Base-by-base conservation (phyloP, 2,113 vertebrate species). In the Phyllopteryx taeniolatus region DNA sequence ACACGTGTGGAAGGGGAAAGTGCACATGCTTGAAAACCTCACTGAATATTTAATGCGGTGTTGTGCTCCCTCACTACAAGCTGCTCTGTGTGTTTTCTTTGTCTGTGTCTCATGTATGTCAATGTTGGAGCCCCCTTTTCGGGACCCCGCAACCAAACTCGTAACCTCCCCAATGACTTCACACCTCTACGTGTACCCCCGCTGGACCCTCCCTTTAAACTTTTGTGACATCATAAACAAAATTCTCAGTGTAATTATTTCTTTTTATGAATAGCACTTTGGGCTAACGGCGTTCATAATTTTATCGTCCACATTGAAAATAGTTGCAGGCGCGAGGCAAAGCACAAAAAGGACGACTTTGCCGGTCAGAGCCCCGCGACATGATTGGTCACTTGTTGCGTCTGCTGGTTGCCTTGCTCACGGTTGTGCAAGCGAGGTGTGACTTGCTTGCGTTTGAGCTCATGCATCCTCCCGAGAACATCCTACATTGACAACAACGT, bases 1-100 rank as follows among this genome's bases (percentile, higher is more conserved):
- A 88, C 86, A 89, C 80, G 86, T 90, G 89, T 82, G 71, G 79
- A 86, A 84, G 81, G 79, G 85, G 79, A 90, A 86, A 84, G 81
- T 87, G 89, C 89, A 92, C 89, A 91, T 91, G 91, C 89, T 88
- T 84, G 49, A 88, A 90, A 91, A 91, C 87, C 89, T 76, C 84
- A 86, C 83, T 91, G 82, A 93, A 91, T 93, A 91, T 93, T 93
- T 93, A 51, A 91, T 93, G 87, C 80, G 82, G 85, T 84, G 85
- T 80, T 87, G 74, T 78, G 75, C 70, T 57, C 56, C 14, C 46
- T 57, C 12, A 4, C 54, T 20, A 44, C 51, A n/a, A 53, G 27
- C 35, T 59, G 51, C 17, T n/a, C 19, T 59, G 5, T 54, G 63
- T 71, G 44, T 80, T 70, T 56, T 59, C 56, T 59, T 59, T 59